Evolutionary conservation across 2,797 vertebrate genomes (phyloP), one percentile per base, ranked within the genome.

Genomic region (Adelosebastes latens): DNA sequence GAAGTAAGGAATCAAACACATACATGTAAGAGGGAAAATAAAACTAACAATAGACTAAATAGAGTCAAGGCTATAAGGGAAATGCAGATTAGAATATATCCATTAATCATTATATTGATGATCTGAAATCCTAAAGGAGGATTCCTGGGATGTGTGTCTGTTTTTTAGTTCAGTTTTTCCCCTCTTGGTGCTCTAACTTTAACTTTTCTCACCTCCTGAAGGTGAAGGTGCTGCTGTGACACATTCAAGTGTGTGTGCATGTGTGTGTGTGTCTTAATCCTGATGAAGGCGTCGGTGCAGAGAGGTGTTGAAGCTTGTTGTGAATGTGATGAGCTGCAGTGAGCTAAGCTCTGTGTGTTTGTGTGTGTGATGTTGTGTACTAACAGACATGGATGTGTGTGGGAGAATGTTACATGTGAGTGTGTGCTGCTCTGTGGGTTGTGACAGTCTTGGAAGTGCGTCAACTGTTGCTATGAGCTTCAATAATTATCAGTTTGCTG

Each of bases 281-380:
- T 52, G 81, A 88, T 88, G 55, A 86, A 87, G 75, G 70, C 22
- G 39, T 83, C 7, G 65, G 36, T 72, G 79, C 83, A 73, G 80
- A 77, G 77, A 92, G 87, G 86, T 89, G 88, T 86, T 84, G 83
- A 87, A 79, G 55, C 80, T 81, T 77, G 73, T 84, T 77, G 88
- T 78, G 82, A 80, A 88, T 76, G 74, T 88, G 82, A 72, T 75
- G 81, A 84, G 52, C 78, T 78, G 59, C 62, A 81, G 75, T 62
- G 80, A 79, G 79, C 63, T 60, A 42, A 53, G 65, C 60, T 75
- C 29, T 31, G 46, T 71, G 73, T 24, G 73, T 52, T 8, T 34
- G 34, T 20, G 67, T 42, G 53, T 58, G 22, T 70, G 68, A 20
- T 49, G 46, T 49, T 72, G 36, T 71, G 67, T 39, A 56, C 53